A percentile compares a stretch with the other conserved stretches of the same genome.
These are phyloP conservation scores for Patella depressa DNA, from an alignment of 2,888 invertebrate genomes.

Conservation along the genomic window DNA sequence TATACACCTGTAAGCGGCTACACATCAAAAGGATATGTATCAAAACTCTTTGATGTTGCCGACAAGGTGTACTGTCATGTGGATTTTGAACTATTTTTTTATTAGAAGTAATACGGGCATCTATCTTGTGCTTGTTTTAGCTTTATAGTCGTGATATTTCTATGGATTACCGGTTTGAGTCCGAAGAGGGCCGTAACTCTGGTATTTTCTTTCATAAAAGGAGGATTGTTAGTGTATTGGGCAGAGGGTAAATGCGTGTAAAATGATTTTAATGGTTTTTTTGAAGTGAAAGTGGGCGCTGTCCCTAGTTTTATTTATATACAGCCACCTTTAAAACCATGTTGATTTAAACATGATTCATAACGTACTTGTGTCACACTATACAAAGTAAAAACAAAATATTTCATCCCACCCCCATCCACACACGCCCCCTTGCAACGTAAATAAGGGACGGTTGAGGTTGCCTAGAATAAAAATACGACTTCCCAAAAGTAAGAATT, in stretches of 20 bases:
- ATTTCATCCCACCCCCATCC: no score
- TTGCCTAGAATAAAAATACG: no score
- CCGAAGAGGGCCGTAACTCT: no score
- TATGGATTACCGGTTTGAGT: not conserved
- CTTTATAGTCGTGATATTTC: not conserved
- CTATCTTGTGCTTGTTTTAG: conserved; percentile 8
- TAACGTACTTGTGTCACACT: no score
- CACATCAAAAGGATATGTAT: not conserved
- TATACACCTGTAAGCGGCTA: not conserved
- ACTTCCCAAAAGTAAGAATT: no score
- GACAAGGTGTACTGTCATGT: not conserved
- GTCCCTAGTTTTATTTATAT: not conserved
- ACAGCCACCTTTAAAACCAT: no score
- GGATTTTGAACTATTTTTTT: not conserved
- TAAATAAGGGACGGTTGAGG: no score
- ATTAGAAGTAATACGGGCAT: not conserved
- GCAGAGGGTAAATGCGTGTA: conserved; percentile 2
- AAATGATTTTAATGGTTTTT: not conserved
- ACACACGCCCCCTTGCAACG: no score
- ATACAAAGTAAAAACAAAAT: no score
- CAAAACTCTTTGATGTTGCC: conserved; percentile 1
- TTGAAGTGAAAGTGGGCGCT: not conserved
- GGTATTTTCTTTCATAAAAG: no score
- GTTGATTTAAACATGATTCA: no score
- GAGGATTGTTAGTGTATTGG: no score